Percentiles rank a stretch among this genome's conserved stretches.
These are phyloP conservation scores for Ectemnius continuus DNA, from an alignment of 2,888 invertebrate species.

Conservation along the genomic window DNA sequence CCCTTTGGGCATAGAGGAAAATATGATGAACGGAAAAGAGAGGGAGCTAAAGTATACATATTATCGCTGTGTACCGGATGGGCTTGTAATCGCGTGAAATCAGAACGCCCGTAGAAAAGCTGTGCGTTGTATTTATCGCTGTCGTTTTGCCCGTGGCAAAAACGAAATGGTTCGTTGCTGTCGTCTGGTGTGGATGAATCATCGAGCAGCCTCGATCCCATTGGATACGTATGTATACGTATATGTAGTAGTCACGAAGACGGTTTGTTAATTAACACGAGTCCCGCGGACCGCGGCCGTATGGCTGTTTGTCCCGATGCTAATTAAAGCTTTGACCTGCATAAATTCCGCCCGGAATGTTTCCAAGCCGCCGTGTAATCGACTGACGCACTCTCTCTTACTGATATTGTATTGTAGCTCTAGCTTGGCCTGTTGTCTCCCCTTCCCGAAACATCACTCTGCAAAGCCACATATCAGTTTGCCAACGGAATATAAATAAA, in stretches of 20 bases:
- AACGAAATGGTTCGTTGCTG: background rate
- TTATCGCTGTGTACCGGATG: no score
- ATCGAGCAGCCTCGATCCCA: background rate
- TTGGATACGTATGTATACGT: conserved; percentile 47
- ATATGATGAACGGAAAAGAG: no score
- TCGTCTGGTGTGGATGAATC: background rate
- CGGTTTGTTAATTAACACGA: conserved; percentile 58
- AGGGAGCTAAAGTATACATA: no score
- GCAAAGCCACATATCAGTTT: no score
- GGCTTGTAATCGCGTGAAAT: no score
- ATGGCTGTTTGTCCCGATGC: conserved; percentile 31
- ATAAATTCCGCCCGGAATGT: conserved; percentile 43
- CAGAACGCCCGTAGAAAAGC: no score
- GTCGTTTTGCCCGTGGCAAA: background rate
- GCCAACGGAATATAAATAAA: no score
- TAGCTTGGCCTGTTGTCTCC: no score
- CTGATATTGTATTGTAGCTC: no score
- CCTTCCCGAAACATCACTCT: no score
- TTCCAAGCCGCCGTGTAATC: background rate
- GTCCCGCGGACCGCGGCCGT: conserved; percentile 21
- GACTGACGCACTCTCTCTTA: background rate
- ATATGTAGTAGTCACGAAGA: conserved; percentile 17
- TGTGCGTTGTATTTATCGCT: no score
- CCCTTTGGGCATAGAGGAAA: no score
- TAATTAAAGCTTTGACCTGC: conserved; percentile 50